phyloP scores from a whole-genome alignment of 2,888 invertebrate species.

The Piscicola geometra region DNA sequence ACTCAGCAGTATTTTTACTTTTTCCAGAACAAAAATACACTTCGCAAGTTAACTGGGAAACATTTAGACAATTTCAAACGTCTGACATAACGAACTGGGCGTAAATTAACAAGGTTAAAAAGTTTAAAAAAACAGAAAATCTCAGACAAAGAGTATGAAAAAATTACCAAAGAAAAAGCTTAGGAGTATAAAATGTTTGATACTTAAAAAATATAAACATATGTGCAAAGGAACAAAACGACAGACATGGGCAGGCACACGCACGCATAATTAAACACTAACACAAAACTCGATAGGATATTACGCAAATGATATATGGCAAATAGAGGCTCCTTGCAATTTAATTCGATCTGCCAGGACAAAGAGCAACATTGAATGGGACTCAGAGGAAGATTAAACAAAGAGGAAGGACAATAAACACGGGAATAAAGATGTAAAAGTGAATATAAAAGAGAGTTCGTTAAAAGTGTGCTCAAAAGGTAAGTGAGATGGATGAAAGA shows the following conservation, averaged over 20 bases:
- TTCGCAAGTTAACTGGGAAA: no score
- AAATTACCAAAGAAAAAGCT: no score
- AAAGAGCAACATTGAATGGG: background rate
- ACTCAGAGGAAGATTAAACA: conserved; percentile 6
- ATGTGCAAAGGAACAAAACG: background rate
- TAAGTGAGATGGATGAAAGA: conserved; percentile 7
- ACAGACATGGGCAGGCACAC: background rate
- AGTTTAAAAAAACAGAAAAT: no score
- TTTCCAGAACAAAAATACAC: no score
- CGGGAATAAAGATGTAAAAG: background rate
- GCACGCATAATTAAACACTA: conserved; percentile 2
- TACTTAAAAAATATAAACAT: background rate
- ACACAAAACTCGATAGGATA: conserved; percentile 1
- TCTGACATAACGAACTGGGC: no score
- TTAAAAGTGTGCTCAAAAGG: background rate
- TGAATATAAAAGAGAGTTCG: background rate
- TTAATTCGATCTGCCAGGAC: conserved; percentile 1
- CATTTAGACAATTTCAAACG: no score
- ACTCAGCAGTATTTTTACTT: no score
- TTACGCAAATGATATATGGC: conserved; percentile 13
- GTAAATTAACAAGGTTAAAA: no score
- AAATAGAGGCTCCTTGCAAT: background rate
- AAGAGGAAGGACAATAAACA: conserved; percentile 1
- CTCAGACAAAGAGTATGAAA: no score
- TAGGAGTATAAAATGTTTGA: no score